Evolutionary conservation across 1,140 invertebrate species (phyloP).

Genomic region (Araneus ventricosus): DNA sequence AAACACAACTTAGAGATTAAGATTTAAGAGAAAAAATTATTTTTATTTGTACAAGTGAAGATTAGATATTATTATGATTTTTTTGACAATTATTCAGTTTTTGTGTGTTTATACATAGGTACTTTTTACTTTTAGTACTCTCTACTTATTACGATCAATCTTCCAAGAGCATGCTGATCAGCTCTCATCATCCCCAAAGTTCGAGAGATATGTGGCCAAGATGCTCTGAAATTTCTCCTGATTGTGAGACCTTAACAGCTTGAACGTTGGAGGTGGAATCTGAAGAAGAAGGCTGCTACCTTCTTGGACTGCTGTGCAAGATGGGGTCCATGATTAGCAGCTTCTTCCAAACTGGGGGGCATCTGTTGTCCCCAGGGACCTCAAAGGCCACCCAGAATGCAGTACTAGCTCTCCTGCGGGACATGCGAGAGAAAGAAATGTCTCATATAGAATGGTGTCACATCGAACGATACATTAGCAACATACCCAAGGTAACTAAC

Average conservation of each 20-base stretch:
- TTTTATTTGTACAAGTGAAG: too few species aligned
- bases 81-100: too few species aligned
- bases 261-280: conserved; percentile 38
- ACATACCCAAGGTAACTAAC: conserved; percentile 84
- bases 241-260: not conserved
- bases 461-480: conserved; percentile 78
- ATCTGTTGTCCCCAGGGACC: conserved; percentile 74
- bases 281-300: conserved; percentile 62
- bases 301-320: conserved; percentile 58
- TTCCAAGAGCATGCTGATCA: not conserved
- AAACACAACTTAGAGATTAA: too few species aligned
- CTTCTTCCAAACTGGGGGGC: conserved; percentile 75
- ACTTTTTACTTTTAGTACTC: too few species aligned
- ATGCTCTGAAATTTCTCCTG: not conserved
- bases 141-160: not conserved
- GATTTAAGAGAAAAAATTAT: too few species aligned
- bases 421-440: conserved; percentile 68
- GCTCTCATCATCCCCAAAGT: not conserved
- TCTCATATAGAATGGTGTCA: conserved; percentile 71
- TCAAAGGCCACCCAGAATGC: conserved; percentile 67
- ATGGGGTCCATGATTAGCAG: conserved; percentile 76
- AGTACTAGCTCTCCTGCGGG: conserved; percentile 68
- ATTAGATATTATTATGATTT: too few species aligned
- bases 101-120: too few species aligned
- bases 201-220: not conserved